Evolutionary conservation across 2,797 vertebrate species (phyloP).

Genomic region (Sorex maritimensis): DNA sequence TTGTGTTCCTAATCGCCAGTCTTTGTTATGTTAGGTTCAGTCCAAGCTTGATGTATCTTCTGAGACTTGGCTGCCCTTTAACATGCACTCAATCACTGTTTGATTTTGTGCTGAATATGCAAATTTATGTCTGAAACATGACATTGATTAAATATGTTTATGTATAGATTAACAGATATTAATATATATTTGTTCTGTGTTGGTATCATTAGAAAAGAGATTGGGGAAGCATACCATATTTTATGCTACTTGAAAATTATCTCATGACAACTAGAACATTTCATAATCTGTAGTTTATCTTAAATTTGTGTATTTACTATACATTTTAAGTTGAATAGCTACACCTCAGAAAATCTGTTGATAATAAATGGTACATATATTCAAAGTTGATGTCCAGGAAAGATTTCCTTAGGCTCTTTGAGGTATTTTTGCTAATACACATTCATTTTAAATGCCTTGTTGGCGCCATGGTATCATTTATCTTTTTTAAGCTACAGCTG

Average conservation of each 20-base stretch:
- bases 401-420: constrained; percentile 69
- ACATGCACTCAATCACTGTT: constrained; percentile 54
- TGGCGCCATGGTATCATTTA: constrained; percentile 57
- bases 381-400: constrained; percentile 75
- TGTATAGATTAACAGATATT: constrained; percentile 23
- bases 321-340: constrained; percentile 88
- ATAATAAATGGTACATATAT: constrained; percentile 58
- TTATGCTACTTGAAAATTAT: constrained; percentile 59
- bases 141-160: constrained; percentile 48
- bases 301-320: constrained; percentile 90
- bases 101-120: constrained; percentile 59
- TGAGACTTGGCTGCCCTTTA: constrained; percentile 51
- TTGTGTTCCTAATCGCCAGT: neutral
- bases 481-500: constrained; percentile 51
- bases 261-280: constrained; percentile 4
- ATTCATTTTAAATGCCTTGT: constrained; percentile 72
- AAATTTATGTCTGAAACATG: constrained; percentile 64
- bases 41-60: constrained; percentile 52
- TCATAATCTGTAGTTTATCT: constrained; percentile 89
- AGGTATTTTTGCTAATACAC: constrained; percentile 13
- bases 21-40: neutral
- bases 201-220: constrained; percentile 33
- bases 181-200: constrained; percentile 46
- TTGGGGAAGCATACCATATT: constrained; percentile 6
- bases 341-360: constrained; percentile 82